Base-by-base conservation (phyloP, 1,140 invertebrate genomes). In the Littorina saxatilis region DNA sequence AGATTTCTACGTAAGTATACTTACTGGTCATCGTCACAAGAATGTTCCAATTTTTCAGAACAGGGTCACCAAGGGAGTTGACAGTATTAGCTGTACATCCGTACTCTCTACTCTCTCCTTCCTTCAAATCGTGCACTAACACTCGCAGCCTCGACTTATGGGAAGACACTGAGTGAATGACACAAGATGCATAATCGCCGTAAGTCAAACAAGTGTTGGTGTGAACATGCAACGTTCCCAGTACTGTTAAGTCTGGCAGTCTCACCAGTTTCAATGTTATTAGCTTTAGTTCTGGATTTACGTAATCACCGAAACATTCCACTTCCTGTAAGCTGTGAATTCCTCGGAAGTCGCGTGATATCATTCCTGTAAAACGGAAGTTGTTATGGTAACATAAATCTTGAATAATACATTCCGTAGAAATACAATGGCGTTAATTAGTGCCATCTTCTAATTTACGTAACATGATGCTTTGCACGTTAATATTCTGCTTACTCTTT, bases 321-420 rank as follows among this genome's bases (percentile, higher is more conserved):
- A 73, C 70, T 73, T 73, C 70, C 70, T 73, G 39, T 52, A 73
- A 29, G 20, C 17, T 39, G 9, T 27, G 35, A 32, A 73, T 50
- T 9, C 70, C 70, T 43, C 43, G 39, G 70, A 73, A 73, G 40
- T 50, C 43, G 2, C 20, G 70, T 52, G 43, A 47, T 29, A 43
- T 73, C 70, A 73, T 73, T 47, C 74, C 74, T 77, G 74, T n/a
- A 55, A 75, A 68, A n/a, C n/a, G n/a, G n/a, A n/a, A n/a, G n/a
- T n/a, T n/a, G n/a, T n/a, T n/a, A n/a, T n/a, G n/a, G n/a, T n/a
- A n/a, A n/a, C n/a, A n/a, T n/a, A n/a, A n/a, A n/a, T n/a, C n/a
- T n/a, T n/a, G n/a, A n/a, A n/a, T n/a, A n/a, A n/a, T n/a, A n/a
- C n/a, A n/a, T n/a, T n/a, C n/a, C n/a, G n/a, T n/a, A n/a, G n/a